Evolutionary conservation across 23 tunicate species (phyloP).

Genomic region (Diplosoma virens): DNA sequence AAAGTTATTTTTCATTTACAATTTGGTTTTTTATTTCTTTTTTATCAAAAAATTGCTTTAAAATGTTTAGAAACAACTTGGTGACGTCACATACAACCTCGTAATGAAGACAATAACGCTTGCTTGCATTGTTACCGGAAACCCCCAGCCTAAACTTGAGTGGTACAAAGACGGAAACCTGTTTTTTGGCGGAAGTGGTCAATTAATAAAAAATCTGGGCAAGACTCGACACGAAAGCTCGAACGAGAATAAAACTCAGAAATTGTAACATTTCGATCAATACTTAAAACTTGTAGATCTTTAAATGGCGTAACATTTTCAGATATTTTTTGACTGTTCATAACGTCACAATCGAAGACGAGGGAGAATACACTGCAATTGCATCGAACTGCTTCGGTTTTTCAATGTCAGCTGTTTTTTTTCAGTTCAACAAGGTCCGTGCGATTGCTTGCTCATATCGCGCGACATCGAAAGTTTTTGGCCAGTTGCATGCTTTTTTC

Average conservation of each 20-base stretch:
- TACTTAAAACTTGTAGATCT: too few species aligned
- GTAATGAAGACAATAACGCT: not conserved
- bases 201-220: too few species aligned
- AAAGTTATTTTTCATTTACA: not conserved
- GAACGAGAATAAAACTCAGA: too few species aligned
- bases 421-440: too few species aligned
- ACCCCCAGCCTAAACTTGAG: not conserved
- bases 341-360: constrained; percentile 5
- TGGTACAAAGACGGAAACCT: constrained; percentile 9
- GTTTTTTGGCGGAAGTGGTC: not conserved
- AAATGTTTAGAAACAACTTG: not conserved
- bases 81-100: not conserved
- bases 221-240: too few species aligned
- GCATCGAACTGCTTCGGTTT: constrained; percentile 38
- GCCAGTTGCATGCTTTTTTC: not conserved
- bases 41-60: not conserved
- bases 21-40: not conserved
- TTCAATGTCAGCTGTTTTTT: too few species aligned
- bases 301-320: too few species aligned
- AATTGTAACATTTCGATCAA: too few species aligned
- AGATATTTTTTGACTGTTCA: not conserved
- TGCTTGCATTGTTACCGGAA: not conserved
- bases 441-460: too few species aligned
- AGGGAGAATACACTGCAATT: constrained; percentile 44
- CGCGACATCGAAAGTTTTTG: not conserved